Evolutionary conservation across 2,113 vertebrate species (phyloP).

Genomic region (Gobiocypris rarus): DNA sequence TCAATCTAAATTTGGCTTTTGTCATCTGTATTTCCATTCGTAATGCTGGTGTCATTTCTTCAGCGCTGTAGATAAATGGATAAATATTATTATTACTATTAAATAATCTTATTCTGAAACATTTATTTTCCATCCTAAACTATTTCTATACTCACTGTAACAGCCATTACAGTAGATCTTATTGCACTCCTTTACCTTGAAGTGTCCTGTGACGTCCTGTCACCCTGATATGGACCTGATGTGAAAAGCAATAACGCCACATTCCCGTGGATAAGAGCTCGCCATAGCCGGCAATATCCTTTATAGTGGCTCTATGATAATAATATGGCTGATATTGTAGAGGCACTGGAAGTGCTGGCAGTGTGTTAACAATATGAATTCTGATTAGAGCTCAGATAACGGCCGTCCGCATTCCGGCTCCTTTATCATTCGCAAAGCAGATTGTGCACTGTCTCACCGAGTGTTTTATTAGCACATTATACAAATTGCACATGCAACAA

Average conservation of each 20-base stretch:
- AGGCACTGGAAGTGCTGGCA: conserved; percentile 49
- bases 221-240: conserved; percentile 48
- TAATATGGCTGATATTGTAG: conserved; percentile 59
- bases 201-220: conserved; percentile 44
- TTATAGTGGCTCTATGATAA: conserved; percentile 57
- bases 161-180: conserved; percentile 23
- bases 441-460: conserved; percentile 41
- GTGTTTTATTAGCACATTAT: conserved; percentile 59
- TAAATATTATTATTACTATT: neutral
- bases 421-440: conserved; percentile 55
- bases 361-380: conserved; percentile 62
- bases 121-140: conserved; percentile 17
- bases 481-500: conserved; percentile 57
- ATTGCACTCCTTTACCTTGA: conserved; percentile 34
- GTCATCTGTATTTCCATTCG: conserved; percentile 11
- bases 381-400: conserved; percentile 65
- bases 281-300: conserved; percentile 58
- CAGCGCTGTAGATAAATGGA: neutral
- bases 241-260: conserved; percentile 58
- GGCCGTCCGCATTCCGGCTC: conserved; percentile 48
- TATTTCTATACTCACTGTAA: conserved; percentile 13
- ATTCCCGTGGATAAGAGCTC: conserved; percentile 51
- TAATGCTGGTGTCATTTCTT: conserved; percentile 12
- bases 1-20: conserved; percentile 18
- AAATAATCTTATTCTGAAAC: neutral